phyloP scores from a whole-genome alignment of 2,797 vertebrate genomes.

The Furcifer pardalis region DNA sequence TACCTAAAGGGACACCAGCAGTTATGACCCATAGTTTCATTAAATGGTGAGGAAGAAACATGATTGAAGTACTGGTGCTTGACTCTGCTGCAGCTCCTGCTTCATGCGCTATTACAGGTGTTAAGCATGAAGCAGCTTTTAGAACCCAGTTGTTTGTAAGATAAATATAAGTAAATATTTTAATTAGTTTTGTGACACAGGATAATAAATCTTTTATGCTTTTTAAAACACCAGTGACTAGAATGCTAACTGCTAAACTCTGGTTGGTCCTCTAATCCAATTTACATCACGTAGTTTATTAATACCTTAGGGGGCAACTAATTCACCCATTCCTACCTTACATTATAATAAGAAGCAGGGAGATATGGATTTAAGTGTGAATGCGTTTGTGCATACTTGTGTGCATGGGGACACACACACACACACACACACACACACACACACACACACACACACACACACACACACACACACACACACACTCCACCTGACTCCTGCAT shows the following conservation, averaged over 20 bases:
- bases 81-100: not conserved
- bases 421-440: too few relatives aligned
- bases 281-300: not conserved
- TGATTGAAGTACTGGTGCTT: not conserved
- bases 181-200: not conserved
- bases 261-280: not conserved
- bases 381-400: too few relatives aligned
- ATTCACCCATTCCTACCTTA: too few relatives aligned
- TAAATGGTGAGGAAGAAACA: not conserved
- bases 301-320: not conserved
- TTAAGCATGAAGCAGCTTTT: not conserved
- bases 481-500: too few relatives aligned
- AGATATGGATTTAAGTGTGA: too few relatives aligned
- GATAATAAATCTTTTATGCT: not conserved
- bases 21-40: not conserved
- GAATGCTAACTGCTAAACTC: not conserved
- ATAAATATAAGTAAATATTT: not conserved
- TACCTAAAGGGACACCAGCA: not conserved
- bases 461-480: too few relatives aligned
- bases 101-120: not conserved
- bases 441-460: too few relatives aligned
- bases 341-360: too few relatives aligned
- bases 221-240: not conserved
- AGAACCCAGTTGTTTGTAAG: not conserved
- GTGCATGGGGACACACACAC: too few relatives aligned